Percentiles rank a stretch among this genome's conserved stretches.
These are phyloP conservation scores for Rotaria socialis DNA, from an alignment of 2,888 invertebrate species.

Conservation along the genomic window DNA sequence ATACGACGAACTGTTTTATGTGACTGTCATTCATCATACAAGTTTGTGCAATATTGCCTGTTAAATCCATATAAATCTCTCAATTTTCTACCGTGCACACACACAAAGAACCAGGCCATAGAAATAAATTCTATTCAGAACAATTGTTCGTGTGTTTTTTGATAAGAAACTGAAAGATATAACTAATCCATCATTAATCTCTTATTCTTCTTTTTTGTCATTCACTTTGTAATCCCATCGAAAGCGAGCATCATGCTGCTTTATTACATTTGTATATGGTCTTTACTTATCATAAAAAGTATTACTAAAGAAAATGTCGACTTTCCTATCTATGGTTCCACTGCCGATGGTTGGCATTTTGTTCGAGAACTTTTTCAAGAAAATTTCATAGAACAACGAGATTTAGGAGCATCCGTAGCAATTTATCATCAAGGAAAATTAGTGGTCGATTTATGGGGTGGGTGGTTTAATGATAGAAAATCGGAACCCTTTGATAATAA, in stretches of 20 bases:
- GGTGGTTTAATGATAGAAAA: background rate
- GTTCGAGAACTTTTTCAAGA: background rate
- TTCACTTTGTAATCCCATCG: no score
- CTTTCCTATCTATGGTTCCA: background rate
- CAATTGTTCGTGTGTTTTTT: no score
- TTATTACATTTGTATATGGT: background rate
- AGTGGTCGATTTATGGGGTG: background rate
- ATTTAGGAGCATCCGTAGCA: background rate
- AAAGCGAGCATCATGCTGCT: background rate
- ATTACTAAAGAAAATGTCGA: background rate
- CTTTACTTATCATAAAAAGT: background rate
- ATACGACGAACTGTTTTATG: no score
- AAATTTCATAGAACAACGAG: background rate
- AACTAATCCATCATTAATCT: no score
- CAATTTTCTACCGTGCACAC: no score
- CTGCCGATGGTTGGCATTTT: background rate
- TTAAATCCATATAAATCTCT: no score
- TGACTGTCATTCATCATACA: no score
- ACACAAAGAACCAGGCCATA: no score
- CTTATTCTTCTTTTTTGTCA: no score
- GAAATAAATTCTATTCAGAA: no score
- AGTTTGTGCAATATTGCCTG: no score
- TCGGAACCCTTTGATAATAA: background rate
- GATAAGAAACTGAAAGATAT: no score
- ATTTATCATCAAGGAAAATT: background rate